Evolutionary conservation across 2,797 vertebrate genomes (phyloP).

Genomic region (Numenius phaeopus): DNA sequence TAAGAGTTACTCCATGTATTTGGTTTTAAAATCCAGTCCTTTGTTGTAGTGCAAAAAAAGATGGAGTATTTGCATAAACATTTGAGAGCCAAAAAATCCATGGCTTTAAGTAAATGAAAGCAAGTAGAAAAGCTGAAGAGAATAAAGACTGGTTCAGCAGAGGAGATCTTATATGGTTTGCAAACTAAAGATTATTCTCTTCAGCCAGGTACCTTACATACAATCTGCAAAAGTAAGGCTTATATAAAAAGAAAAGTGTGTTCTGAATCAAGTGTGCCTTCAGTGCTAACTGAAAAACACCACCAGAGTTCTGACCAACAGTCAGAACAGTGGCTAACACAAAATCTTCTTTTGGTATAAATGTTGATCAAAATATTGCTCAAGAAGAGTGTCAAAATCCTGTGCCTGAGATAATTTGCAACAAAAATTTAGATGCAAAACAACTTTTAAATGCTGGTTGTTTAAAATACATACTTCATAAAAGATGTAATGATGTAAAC

Average conservation of each 20-base stretch:
- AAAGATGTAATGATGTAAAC: neutral
- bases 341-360: neutral
- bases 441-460: neutral
- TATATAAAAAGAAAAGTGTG: neutral
- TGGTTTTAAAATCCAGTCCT: constrained; percentile 21
- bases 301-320: neutral
- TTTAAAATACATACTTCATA: neutral
- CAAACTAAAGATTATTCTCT: neutral
- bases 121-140: neutral
- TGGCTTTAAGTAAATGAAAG: constrained; percentile 44
- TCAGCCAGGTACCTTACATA: neutral
- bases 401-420: neutral
- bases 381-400: neutral
- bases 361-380: neutral
- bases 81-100: constrained; percentile 60
- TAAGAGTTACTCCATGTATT: neutral
- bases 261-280: neutral
- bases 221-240: neutral
- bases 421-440: neutral
- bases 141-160: neutral
- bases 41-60: constrained; percentile 40
- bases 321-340: neutral
- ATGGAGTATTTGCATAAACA: constrained; percentile 52
- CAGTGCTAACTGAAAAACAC: neutral
- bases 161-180: neutral